These are phyloP conservation scores for Halyomorpha halys DNA, from an alignment of 1,140 invertebrate genomes.

Conservation along the genomic window DNA sequence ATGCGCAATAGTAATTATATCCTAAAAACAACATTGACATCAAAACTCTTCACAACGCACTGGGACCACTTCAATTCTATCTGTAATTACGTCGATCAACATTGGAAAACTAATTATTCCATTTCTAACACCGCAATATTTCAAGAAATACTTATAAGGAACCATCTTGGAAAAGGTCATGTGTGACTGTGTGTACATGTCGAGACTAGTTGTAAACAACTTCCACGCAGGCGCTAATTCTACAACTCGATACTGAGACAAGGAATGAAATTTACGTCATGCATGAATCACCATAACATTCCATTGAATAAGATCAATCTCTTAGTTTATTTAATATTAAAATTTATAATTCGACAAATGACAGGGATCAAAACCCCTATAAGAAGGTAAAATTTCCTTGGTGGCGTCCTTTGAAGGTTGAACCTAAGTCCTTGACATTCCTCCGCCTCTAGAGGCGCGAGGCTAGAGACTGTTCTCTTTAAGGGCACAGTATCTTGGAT, in stretches of 20 bases:
- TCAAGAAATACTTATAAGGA: constrained; percentile 29
- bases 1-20: constrained; percentile 27
- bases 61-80: constrained; percentile 1
- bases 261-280: constrained; percentile 27
- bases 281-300: constrained; percentile 26
- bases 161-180: constrained; percentile 35
- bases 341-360: no score
- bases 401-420: constrained; percentile 1
- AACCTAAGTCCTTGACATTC: constrained; percentile 27
- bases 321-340: no score
- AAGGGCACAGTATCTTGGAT: no score
- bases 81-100: neutral
- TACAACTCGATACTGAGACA: constrained; percentile 33
- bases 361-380: no score
- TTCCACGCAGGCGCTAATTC: constrained; percentile 37
- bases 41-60: constrained; percentile 25
- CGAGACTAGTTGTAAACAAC: constrained; percentile 38
- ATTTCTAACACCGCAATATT: constrained; percentile 25
- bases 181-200: constrained; percentile 32
- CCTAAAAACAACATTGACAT: constrained; percentile 26
- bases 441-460: neutral
- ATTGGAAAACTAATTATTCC: constrained; percentile 15
- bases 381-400: constrained; percentile 3
- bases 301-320: constrained; percentile 19
- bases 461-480: no score